Conservation (phyloP, 2,113 vertebrate genomes). For the Catagonus wagneri region DNA sequence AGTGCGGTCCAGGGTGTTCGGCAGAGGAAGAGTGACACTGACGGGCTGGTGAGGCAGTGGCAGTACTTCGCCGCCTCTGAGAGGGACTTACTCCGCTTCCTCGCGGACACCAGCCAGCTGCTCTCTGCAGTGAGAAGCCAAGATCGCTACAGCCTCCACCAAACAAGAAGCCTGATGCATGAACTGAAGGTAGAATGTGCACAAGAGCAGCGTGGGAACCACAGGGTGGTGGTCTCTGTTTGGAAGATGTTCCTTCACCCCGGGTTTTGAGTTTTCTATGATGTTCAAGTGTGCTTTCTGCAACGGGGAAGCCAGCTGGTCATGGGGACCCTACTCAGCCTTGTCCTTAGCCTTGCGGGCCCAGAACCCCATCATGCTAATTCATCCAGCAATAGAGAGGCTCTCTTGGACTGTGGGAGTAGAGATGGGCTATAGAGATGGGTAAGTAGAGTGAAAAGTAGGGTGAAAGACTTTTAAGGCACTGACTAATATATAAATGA, state of each 20-base stretch:
- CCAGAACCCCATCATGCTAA: background rate
- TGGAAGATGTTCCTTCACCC: background rate
- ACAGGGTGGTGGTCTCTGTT: fast-evolving
- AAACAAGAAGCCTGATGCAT: constrained; percentile 86
- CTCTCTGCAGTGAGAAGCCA: constrained; percentile 86
- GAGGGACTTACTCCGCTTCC: constrained; percentile 88
- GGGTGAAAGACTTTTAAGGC: background rate
- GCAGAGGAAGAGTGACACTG: constrained; percentile 89
- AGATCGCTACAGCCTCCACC: constrained; percentile 86
- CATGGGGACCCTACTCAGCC: background rate
- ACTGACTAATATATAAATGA: background rate
- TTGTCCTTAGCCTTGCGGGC: background rate
- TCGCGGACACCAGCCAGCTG: constrained; percentile 85
- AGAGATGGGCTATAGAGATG: background rate
- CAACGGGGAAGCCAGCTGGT: background rate
- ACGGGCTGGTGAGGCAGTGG: constrained; percentile 90
- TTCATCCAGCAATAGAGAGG: background rate
- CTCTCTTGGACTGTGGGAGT: background rate
- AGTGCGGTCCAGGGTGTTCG: constrained; percentile 85
- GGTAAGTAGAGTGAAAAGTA: too few relatives aligned
- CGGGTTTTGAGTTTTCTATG: background rate
- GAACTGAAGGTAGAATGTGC: constrained; percentile 90
- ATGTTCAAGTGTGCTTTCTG: background rate
- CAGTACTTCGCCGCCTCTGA: constrained; percentile 88
- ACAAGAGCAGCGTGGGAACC: fast-evolving